These are phyloP conservation scores for Ranitomeya variabilis DNA, from an alignment of 2,113 vertebrate species.

Conservation along the genomic window DNA sequence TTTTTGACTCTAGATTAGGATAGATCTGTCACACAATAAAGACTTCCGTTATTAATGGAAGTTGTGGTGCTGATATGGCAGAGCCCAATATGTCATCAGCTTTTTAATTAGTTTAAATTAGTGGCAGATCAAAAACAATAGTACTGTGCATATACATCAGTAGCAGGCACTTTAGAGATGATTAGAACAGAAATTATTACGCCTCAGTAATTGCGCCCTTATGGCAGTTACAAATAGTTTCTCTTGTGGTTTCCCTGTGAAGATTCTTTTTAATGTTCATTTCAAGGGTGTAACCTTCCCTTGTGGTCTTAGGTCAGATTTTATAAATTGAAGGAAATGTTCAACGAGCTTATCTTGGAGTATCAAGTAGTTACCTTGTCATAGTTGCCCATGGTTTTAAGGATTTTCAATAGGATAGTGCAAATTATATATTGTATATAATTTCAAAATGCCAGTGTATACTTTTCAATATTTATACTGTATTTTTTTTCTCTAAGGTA, in stretches of 20 bases:
- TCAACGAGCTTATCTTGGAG: neutral
- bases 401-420: neutral
- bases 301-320: neutral
- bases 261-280: neutral
- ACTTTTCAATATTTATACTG: neutral
- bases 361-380: neutral
- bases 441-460: neutral
- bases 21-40: neutral
- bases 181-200: neutral
- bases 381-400: neutral
- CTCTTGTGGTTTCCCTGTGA: neutral
- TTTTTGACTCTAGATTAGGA: neutral
- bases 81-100: neutral
- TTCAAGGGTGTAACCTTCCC: neutral
- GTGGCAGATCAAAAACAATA: neutral
- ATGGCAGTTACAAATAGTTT: neutral
- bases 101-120: neutral
- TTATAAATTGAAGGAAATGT: neutral
- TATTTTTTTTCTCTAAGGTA: constrained; percentile 40
- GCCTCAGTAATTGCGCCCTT: neutral
- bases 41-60: neutral
- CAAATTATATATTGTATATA: neutral
- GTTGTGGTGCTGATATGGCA: neutral
- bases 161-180: neutral
- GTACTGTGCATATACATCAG: neutral